A percentile compares a stretch with the other conserved stretches of the same genome.
phyloP scores from a whole-genome alignment of 2,797 vertebrate species.

The Pangasius krempfi region DNA sequence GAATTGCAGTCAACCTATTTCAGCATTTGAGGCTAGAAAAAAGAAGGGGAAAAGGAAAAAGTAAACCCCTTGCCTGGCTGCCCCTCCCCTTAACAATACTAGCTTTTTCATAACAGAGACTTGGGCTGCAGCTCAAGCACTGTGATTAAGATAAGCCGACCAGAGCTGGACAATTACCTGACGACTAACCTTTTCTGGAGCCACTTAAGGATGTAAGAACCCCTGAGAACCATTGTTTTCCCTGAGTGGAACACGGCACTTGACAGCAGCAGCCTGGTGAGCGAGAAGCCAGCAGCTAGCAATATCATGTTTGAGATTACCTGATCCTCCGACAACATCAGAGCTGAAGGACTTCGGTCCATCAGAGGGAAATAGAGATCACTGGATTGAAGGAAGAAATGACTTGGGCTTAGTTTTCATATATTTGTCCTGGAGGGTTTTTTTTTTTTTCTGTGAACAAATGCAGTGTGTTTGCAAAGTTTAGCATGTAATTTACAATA shows the following conservation, averaged over 20 bases:
- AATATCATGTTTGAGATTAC: constrained; percentile 66
- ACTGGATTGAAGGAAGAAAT: constrained; percentile 54
- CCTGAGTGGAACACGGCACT: constrained; percentile 70
- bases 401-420: background rate
- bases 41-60: constrained; percentile 33
- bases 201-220: constrained; percentile 77
- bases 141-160: constrained; percentile 77
- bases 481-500: background rate
- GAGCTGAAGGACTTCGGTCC: constrained; percentile 71
- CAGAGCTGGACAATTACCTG: constrained; percentile 80
- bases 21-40: constrained; percentile 25
- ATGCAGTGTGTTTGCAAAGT: background rate
- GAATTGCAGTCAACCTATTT: constrained; percentile 43
- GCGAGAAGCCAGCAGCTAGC: constrained; percentile 35
- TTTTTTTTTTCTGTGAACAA: background rate
- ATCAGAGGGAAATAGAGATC: constrained; percentile 71
- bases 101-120: constrained; percentile 71
- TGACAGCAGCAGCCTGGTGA: constrained; percentile 58
- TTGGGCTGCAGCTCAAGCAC: constrained; percentile 70
- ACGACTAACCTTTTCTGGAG: constrained; percentile 79
- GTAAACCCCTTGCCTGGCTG: constrained; percentile 49
- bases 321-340: constrained; percentile 74
- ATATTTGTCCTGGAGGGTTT: background rate
- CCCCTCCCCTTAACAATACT: constrained; percentile 53
- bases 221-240: constrained; percentile 71